Conservation (phyloP, 2,888 invertebrate genomes). For the Drosophila mulleri region DNA sequence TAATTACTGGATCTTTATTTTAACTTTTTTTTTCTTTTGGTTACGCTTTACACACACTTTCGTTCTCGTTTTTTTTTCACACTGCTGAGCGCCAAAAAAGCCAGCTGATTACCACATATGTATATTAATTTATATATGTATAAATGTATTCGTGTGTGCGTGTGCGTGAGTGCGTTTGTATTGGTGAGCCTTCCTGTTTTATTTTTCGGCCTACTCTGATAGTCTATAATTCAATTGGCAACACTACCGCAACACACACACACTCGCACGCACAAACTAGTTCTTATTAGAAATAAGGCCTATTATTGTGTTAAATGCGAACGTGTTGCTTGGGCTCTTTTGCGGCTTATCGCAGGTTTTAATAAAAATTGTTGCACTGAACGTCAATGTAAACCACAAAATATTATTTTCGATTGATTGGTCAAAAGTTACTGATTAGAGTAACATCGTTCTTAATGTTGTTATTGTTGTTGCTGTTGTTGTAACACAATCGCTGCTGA, state of each 20-base stretch:
- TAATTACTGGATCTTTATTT: conserved; percentile 33
- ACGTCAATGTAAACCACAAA: conserved; percentile 62
- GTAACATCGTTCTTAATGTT: conserved; percentile 21
- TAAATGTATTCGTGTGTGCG: not conserved
- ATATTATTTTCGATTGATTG: conserved; percentile 58
- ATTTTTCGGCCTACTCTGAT: conserved; percentile 21
- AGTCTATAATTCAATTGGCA: conserved; percentile 21
- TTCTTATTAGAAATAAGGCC: conserved; percentile 20
- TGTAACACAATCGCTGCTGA: conserved; percentile 33
- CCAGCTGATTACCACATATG: conserved; percentile 49
- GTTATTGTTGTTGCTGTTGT: conserved; percentile 28
- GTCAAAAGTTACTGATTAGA: conserved; percentile 64
- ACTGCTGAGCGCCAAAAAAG: conserved; percentile 24
- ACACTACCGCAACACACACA: conserved; percentile 8
- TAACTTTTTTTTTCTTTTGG: conserved; percentile 24
- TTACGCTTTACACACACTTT: conserved; percentile 38
- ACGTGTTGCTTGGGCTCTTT: conserved; percentile 29
- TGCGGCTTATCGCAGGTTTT: conserved; percentile 57
- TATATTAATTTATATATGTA: conserved; percentile 2
- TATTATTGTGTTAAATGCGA: conserved; percentile 30
- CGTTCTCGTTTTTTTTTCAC: conserved; percentile 22
- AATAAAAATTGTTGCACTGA: conserved; percentile 34
- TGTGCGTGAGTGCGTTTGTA: conserved; percentile 7
- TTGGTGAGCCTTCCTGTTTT: conserved; percentile 17
- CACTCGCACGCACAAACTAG: conserved; percentile 2